Percentiles rank a stretch among this genome's conserved stretches.
Evolutionary conservation across 2,888 invertebrate species (phyloP).

Genomic region (Xanthorhoe designata): DNA sequence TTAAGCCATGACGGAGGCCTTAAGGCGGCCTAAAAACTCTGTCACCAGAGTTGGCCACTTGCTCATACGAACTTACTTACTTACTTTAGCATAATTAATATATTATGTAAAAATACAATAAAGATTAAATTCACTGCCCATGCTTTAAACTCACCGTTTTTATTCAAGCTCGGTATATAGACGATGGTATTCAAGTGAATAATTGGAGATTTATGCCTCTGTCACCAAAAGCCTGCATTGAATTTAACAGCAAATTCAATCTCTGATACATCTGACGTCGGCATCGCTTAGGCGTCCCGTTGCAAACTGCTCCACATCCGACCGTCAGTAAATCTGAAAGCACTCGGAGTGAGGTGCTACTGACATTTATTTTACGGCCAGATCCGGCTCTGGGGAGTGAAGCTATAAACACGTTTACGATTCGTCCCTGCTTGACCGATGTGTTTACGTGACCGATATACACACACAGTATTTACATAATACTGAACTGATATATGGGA

Average conservation of each 20-base stretch:
- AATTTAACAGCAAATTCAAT: too few relatives aligned
- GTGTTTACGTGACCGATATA: conserved; percentile 49
- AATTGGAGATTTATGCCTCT: conserved; percentile 21
- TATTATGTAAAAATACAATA: background rate
- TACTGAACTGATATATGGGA: conserved; percentile 17
- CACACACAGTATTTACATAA: conserved; percentile 39
- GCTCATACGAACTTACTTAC: too few relatives aligned
- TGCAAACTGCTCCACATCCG: conserved; percentile 3
- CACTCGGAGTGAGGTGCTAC: conserved; percentile 50
- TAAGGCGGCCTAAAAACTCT: too few relatives aligned
- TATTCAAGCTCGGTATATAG: background rate
- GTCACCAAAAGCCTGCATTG: too few relatives aligned
- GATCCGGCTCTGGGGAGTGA: conserved; percentile 51
- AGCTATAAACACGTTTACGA: conserved; percentile 60
- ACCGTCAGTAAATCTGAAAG: conserved; percentile 48
- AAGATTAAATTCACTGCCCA: background rate
- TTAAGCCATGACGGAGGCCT: too few relatives aligned
- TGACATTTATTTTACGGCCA: conserved; percentile 58
- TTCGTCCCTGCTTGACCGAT: conserved; percentile 51
- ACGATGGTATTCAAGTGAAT: conserved; percentile 19
- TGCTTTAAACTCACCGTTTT: background rate
- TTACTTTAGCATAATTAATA: too few relatives aligned
- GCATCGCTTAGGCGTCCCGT: conserved; percentile 10
- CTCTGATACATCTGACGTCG: background rate
- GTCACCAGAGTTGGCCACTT: too few relatives aligned